Base-by-base conservation (phyloP, 2,888 invertebrate genomes). In the Scaptomyza parva region DNA sequence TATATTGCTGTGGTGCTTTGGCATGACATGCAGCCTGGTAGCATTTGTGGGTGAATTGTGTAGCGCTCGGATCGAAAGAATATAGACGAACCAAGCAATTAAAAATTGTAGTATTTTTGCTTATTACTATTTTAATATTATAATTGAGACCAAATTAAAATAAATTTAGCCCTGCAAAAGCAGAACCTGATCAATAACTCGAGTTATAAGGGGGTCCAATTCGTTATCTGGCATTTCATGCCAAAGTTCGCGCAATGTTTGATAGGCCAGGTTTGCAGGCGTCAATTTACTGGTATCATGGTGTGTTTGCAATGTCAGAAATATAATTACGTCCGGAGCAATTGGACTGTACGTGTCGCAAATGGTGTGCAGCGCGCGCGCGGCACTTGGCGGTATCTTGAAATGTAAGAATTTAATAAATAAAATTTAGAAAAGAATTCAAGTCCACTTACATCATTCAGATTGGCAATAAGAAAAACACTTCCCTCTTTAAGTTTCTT, bases 331-430 rank as follows among this genome's bases (percentile, higher is more conserved):
- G 59, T 90, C 88, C 18, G 82, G 65, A 0, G 91, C 89, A 18
- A 93, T 80, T 9, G 94, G 94, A 57, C 89, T 92, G 43, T 92
- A 69, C 26, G 92, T 92, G 76, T 94, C 94, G 73, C 94, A 94
- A 70, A 94, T 92, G 58, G 92, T 89, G 76, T 94, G 94, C 70
- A 94, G 92, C 3, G 93, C 93, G 76, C 91, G 92, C 1, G 91
- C 91, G 2, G 88, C 76, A 48, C 75, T 63, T 0, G 86, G 71
- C 1, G 91, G 86, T 48, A 91, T 88, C 92, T 91, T 33, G 11
- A 51, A 20, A 44, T 17, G 22, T n/a, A 3, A 14, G 2, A 12
- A 24, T 11, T 2, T n/a, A 17, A 26, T 22, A 6, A 9, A 37
- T 11, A 8, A 9, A 30, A 47, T n/a, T 17, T 4, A 30, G 28